Evolutionary conservation across 2,797 vertebrate genomes (phyloP).

Genomic region (Erpetoichthys calabaricus): DNA sequence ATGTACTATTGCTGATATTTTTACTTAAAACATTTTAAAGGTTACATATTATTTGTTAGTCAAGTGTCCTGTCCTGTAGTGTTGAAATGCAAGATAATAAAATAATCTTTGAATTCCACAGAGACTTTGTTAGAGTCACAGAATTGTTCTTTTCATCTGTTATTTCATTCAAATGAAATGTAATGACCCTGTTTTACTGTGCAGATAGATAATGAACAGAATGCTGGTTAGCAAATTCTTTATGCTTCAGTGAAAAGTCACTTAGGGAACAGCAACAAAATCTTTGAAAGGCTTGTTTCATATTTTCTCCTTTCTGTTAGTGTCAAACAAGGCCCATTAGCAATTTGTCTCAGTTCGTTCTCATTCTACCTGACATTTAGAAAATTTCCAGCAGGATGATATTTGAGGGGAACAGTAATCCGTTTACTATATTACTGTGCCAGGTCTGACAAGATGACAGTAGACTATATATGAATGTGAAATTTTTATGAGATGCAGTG

Average conservation of each 20-base stretch:
- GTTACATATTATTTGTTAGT: too few species aligned
- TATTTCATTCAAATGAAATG: constrained; percentile 6
- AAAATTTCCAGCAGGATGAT: background rate
- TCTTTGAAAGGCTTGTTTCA: constrained; percentile 7
- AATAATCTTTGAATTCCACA: too few species aligned
- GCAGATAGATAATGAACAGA: constrained; percentile 7
- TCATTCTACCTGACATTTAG: constrained; percentile 4
- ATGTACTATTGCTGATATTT: too few species aligned
- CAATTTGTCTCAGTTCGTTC: background rate
- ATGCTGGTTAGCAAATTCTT: constrained; percentile 2
- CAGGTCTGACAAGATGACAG: background rate
- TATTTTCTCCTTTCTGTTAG: constrained; percentile 9
- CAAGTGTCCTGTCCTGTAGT: too few species aligned
- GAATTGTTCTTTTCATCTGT: constrained; percentile 1
- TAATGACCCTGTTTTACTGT: constrained; percentile 1
- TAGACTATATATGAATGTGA: background rate
- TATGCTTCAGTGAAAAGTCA: constrained; percentile 13
- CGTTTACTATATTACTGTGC: background rate
- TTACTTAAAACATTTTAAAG: too few species aligned
- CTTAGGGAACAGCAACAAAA: background rate
- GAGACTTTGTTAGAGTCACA: constrained; percentile 1
- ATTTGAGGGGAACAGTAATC: background rate
- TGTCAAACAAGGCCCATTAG: constrained; percentile 5
- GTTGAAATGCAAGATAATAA: too few species aligned
- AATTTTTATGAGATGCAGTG: too few species aligned